These are phyloP conservation scores for Aporophyla nigra DNA, from an alignment of 2,888 invertebrate species.

Conservation along the genomic window DNA sequence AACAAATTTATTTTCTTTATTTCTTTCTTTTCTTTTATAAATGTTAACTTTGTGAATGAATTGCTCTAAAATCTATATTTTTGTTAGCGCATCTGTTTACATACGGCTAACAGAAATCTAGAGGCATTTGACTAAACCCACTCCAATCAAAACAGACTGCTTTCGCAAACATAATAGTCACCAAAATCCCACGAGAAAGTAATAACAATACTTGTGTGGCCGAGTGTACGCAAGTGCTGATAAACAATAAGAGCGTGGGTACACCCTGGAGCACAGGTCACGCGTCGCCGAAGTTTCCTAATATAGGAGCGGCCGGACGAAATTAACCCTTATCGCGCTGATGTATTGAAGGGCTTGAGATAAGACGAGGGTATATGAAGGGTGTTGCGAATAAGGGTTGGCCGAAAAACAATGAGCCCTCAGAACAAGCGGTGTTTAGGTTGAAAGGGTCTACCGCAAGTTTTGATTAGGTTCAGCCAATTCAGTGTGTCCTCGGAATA, in stretches of 20 bases:
- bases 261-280: conserved; percentile 55
- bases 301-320: conserved; percentile 59
- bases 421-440: conserved; percentile 38
- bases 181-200: conserved; percentile 40
- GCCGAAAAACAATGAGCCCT: conserved; percentile 44
- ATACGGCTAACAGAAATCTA: not conserved
- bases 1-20: too few relatives aligned
- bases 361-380: conserved; percentile 48
- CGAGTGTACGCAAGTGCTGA: conserved; percentile 56
- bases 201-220: conserved; percentile 57
- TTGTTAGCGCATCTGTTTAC: too few relatives aligned
- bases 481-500: conserved; percentile 29
- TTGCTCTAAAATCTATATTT: too few relatives aligned
- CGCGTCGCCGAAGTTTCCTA: conserved; percentile 66
- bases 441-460: conserved; percentile 33
- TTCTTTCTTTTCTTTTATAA: too few relatives aligned
- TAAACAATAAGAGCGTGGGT: conserved; percentile 52
- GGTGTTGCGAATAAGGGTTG: conserved; percentile 38
- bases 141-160: conserved; percentile 10
- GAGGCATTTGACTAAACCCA: not conserved
- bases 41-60: too few relatives aligned
- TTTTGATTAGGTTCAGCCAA: conserved; percentile 45
- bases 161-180: conserved; percentile 30
- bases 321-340: conserved; percentile 63
- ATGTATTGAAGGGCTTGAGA: conserved; percentile 63